Percentiles rank a stretch among this genome's conserved stretches.
These are phyloP conservation scores for Macrophya annulata DNA, from an alignment of 2,888 invertebrate species.

Conservation along the genomic window DNA sequence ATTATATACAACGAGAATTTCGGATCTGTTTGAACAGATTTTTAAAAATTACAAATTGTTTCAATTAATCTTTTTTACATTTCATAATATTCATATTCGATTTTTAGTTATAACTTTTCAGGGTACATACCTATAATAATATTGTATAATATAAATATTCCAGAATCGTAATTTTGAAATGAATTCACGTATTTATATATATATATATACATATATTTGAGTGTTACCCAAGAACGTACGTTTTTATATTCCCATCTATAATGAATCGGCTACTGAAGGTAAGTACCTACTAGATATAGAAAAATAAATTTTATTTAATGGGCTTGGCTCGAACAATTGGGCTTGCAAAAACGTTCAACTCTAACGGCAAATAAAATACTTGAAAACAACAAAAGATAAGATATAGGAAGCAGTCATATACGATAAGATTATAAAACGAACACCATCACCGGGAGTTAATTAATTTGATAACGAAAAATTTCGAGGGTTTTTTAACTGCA, in stretches of 20 bases:
- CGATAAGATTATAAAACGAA: constrained; percentile 74
- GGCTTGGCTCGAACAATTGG: neutral
- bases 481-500: neutral
- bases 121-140: neutral
- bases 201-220: neutral
- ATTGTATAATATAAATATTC: neutral
- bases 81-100: too few species aligned
- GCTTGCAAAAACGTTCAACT: constrained; percentile 7
- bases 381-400: constrained; percentile 73
- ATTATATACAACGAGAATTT: too few species aligned
- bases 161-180: neutral
- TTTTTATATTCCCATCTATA: neutral
- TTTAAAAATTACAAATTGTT: neutral
- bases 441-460: constrained; percentile 64
- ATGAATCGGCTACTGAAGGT: neutral
- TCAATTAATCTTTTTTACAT: neutral
- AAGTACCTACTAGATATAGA: neutral
- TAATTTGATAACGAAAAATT: constrained; percentile 62
- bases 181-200: too few species aligned
- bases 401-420: constrained; percentile 64
- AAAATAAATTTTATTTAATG: neutral
- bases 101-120: too few species aligned
- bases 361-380: constrained; percentile 74
- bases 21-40: too few species aligned
- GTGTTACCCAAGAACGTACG: neutral